Percentiles rank a stretch among this genome's conserved stretches.
Evolutionary conservation across 2,797 vertebrate species (phyloP).

Genomic region (Labeo calbasu): DNA sequence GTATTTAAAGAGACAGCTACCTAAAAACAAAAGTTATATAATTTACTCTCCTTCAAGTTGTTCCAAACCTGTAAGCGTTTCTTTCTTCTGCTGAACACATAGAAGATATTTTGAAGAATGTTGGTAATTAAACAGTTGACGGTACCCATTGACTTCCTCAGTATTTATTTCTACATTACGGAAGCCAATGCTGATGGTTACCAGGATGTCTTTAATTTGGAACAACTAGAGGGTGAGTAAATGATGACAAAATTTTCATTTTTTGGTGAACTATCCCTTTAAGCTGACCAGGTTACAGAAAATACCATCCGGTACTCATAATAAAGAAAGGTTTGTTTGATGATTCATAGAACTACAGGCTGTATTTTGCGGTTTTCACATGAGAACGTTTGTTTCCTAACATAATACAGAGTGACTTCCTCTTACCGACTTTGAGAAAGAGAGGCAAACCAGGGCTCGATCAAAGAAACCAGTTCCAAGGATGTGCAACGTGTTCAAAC

Average conservation of each 20-base stretch:
- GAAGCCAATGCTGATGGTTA: not conserved
- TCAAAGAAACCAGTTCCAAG: constrained; percentile 94
- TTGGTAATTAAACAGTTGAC: not conserved
- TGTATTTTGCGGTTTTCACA: constrained; percentile 3
- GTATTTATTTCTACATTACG: not conserved
- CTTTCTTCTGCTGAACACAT: not conserved
- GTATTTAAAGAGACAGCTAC: not conserved
- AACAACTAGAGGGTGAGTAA: not conserved
- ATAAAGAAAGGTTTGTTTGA: not conserved
- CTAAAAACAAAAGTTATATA: not conserved
- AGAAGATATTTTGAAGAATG: not conserved
- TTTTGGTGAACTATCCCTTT: not conserved
- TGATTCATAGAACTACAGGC: not conserved
- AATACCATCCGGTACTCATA: not conserved
- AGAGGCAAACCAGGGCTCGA: constrained; percentile 91
- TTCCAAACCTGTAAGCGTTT: not conserved
- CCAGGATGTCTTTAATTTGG: not conserved
- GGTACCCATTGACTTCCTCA: not conserved
- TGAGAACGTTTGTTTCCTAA: constrained; percentile 21
- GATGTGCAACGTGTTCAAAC: constrained; percentile 93
- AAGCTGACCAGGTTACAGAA: not conserved
- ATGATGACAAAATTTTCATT: not conserved
- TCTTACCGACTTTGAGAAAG: constrained; percentile 97
- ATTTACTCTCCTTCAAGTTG: not conserved
- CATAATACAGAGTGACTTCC: not conserved